phyloP scores from a whole-genome alignment of 2,797 vertebrate species.

The Agapornis canus region DNA sequence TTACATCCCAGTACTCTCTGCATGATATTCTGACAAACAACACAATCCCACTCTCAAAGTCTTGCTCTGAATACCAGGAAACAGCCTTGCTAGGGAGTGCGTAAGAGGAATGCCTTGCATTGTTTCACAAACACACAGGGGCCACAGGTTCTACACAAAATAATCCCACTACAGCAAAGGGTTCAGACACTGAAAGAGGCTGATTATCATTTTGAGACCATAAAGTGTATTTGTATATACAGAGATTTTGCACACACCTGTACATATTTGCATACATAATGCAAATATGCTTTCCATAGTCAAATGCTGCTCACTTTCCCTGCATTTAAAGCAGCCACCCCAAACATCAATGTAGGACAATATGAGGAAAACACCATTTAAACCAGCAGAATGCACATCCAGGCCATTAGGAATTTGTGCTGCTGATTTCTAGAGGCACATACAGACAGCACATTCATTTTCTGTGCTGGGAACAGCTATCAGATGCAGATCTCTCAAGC shows the following conservation, averaged over 20 bases:
- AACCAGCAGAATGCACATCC: not conserved
- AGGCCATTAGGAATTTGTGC: not conserved
- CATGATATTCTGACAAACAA: not conserved
- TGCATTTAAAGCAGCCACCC: not conserved
- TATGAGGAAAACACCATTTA: not conserved
- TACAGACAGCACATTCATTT: not conserved
- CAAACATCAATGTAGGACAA: not conserved
- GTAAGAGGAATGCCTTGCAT: not conserved
- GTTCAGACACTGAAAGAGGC: not conserved
- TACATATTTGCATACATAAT: not conserved
- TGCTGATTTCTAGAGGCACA: not conserved
- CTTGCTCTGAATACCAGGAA: slow-evolving; percentile 8
- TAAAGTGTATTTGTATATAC: not conserved
- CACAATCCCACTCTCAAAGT: not conserved
- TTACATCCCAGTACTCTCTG: not conserved
- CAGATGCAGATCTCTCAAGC: rapidly evolving
- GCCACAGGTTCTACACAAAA: not conserved
- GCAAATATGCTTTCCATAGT: not conserved
- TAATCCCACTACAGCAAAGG: not conserved
- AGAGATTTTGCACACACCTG: not conserved
- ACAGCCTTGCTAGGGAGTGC: not conserved
- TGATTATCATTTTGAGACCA: not conserved
- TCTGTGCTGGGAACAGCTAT: not conserved
- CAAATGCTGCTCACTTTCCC: not conserved
- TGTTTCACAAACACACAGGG: not conserved